These are phyloP conservation scores for Apis cerana DNA, from an alignment of 1,140 invertebrate species.

Conservation along the genomic window DNA sequence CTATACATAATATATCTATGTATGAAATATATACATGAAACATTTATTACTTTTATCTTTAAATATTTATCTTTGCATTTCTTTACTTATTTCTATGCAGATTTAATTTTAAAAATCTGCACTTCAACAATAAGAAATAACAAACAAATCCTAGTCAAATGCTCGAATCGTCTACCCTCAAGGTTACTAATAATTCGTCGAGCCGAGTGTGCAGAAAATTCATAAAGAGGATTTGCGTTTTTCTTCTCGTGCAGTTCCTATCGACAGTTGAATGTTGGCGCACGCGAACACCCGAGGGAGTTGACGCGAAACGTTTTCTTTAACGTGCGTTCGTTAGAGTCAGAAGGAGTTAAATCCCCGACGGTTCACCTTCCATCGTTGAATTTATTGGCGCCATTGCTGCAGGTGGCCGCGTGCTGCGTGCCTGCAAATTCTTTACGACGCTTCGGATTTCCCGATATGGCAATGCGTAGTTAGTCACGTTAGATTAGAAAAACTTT, in stretches of 20 bases:
- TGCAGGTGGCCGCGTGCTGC: conserved; percentile 87
- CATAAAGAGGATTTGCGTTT: neutral
- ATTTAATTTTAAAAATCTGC: too few species aligned
- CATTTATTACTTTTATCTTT: too few species aligned
- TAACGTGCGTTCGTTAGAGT: conserved; percentile 29
- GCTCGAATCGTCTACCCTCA: neutral
- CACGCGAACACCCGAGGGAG: neutral
- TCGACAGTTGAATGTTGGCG: conserved; percentile 20
- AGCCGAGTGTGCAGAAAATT: neutral
- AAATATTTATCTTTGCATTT: too few species aligned
- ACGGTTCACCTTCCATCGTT: conserved; percentile 23
- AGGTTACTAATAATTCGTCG: neutral
- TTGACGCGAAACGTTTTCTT: conserved; percentile 11
- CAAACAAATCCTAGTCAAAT: neutral
- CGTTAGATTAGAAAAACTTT: conserved; percentile 68
- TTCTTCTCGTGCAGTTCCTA: neutral
- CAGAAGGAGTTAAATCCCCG: conserved; percentile 31
- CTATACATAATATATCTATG: too few species aligned
- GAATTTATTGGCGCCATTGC: conserved; percentile 49
- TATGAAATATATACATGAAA: too few species aligned
- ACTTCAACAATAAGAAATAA: too few species aligned
- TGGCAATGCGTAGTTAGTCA: conserved; percentile 96
- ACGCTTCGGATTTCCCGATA: conserved; percentile 98
- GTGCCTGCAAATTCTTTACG: conserved; percentile 88
- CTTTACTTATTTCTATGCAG: too few species aligned